Percentiles rank a stretch among this genome's conserved stretches.
Evolutionary conservation across 2,113 vertebrate species (phyloP).

Genomic region (Hippocampus zosterae): DNA sequence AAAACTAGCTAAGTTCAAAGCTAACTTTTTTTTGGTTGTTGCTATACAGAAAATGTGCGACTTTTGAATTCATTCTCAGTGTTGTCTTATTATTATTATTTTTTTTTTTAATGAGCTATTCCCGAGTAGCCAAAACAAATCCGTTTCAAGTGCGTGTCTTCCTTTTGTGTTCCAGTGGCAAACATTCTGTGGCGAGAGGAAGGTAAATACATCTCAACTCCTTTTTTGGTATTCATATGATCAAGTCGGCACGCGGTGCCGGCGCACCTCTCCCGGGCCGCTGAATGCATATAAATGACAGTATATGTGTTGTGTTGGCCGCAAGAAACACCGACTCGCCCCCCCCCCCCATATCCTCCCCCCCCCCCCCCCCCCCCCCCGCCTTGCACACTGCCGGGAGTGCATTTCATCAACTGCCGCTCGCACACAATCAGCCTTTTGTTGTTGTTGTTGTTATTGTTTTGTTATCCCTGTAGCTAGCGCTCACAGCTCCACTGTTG

Average conservation of each 20-base stretch:
- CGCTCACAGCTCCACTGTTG: not conserved
- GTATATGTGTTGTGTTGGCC: slow-evolving; percentile 15
- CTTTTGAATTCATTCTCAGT: too few species aligned
- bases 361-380: not conserved
- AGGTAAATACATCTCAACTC: slow-evolving; percentile 75
- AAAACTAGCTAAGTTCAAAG: too few species aligned
- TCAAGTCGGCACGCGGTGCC: slow-evolving; percentile 18
- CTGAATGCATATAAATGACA: slow-evolving; percentile 15
- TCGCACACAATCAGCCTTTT: not conserved
- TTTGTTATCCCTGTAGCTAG: not conserved
- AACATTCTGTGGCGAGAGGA: slow-evolving; percentile 98
- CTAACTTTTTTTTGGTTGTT: too few species aligned
- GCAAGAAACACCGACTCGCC: slow-evolving; percentile 21
- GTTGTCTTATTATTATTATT: too few species aligned
- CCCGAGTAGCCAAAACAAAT: too few species aligned
- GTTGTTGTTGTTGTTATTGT: not conserved
- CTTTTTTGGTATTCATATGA: slow-evolving; percentile 22
- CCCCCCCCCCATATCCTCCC: too few species aligned
- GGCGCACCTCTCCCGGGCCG: slow-evolving; percentile 2
- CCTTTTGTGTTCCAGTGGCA: slow-evolving; percentile 79
- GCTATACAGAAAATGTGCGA: too few species aligned
- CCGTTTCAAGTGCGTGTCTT: not conserved
- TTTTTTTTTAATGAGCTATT: too few species aligned
- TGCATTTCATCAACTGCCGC: slow-evolving; percentile 15
- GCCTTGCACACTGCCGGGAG: not conserved